Conservation (phyloP, 2,113 vertebrate species). For the Panthera uncia region DNA sequence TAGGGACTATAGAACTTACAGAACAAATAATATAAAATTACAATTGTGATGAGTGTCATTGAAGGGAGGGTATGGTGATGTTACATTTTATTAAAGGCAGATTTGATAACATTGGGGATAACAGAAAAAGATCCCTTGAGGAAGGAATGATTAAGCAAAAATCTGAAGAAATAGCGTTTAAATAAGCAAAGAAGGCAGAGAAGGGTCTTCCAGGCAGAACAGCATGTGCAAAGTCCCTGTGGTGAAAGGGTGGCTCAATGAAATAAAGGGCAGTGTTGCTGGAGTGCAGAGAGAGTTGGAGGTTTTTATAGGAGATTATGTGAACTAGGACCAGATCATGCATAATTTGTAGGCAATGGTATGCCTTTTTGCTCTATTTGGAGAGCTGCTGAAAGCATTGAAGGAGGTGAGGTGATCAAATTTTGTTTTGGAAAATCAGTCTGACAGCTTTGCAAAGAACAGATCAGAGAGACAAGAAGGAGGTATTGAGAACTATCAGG, state of each 20-base stretch:
- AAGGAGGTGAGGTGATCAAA: background rate
- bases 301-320: background rate
- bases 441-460: background rate
- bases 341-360: background rate
- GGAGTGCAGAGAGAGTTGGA: background rate
- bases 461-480: background rate
- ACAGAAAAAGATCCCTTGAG: background rate
- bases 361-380: background rate
- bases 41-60: background rate
- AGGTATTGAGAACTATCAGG: background rate
- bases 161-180: constrained; percentile 25
- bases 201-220: background rate
- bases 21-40: background rate
- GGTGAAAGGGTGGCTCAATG: background rate
- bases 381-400: background rate
- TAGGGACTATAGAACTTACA: background rate
- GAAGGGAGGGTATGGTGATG: background rate
- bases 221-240: background rate
- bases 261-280: background rate
- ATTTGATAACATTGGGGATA: background rate
- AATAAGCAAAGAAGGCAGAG: background rate
- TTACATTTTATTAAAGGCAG: background rate
- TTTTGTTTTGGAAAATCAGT: background rate
- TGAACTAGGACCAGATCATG: background rate
- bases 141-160: background rate